Conservation (phyloP, 2,888 invertebrate genomes). For the Hoplodrina blanda region DNA sequence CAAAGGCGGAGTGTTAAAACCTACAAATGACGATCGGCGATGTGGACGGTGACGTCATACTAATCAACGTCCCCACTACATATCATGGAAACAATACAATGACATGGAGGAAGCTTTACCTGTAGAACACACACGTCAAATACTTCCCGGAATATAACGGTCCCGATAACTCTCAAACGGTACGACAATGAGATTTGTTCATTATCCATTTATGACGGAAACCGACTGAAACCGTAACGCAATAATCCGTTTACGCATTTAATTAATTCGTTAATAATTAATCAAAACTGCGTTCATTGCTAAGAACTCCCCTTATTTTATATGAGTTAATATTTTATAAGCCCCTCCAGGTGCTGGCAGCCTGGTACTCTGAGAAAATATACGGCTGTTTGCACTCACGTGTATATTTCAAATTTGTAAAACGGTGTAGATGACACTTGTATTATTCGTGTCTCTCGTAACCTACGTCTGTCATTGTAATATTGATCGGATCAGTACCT, state of each 20-base stretch:
- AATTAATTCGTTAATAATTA: conserved; percentile 51
- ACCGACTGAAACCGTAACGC: conserved; percentile 15
- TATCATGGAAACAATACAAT: neutral
- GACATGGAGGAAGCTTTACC: neutral
- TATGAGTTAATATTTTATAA: conserved; percentile 40
- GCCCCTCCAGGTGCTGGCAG: conserved; percentile 32
- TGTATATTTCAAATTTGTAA: conserved; percentile 25
- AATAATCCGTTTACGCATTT: conserved; percentile 26
- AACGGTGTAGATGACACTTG: conserved; percentile 47
- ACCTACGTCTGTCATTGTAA: conserved; percentile 66
- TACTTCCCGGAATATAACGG: neutral
- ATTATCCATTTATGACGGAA: conserved; percentile 29
- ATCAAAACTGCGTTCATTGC: conserved; percentile 34
- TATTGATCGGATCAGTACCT: conserved; percentile 44
- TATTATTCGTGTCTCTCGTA: conserved; percentile 59
- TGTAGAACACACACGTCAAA: neutral
- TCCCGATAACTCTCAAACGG: neutral
- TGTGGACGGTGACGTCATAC: conserved; percentile 37
- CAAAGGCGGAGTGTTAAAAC: conserved; percentile 67
- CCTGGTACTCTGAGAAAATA: conserved; percentile 25
- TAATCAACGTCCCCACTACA: conserved; percentile 29
- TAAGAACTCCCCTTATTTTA: conserved; percentile 17
- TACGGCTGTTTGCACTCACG: conserved; percentile 17
- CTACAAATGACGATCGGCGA: conserved; percentile 63
- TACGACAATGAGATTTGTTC: conserved; percentile 13